Conservation (phyloP, 2,113 vertebrate genomes). For the Neolamprologus longior region DNA sequence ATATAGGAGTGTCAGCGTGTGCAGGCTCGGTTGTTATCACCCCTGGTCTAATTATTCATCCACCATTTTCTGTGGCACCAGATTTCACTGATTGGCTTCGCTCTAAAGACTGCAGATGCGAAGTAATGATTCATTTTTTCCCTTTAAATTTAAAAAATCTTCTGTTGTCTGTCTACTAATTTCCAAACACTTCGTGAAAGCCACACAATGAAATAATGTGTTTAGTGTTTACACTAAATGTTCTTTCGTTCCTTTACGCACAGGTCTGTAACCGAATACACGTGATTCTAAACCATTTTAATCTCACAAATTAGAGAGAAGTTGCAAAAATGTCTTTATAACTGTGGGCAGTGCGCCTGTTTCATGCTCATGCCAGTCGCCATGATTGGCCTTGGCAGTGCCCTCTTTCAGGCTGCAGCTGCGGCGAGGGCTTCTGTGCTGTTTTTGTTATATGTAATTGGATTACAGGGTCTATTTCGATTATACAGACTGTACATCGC, state of each 20-base stretch:
- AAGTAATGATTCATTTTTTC: not conserved
- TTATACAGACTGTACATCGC: conserved; percentile 57
- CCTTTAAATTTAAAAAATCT: not conserved
- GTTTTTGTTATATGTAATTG: conserved; percentile 64
- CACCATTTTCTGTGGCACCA: conserved; percentile 78
- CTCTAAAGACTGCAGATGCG: conserved; percentile 48
- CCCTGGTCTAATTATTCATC: conserved; percentile 74
- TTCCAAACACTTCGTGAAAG: not conserved
- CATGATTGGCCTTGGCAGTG: conserved; percentile 55
- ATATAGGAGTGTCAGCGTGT: conserved; percentile 21
- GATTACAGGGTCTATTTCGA: conserved; percentile 65
- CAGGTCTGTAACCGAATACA: not conserved
- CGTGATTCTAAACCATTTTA: not conserved
- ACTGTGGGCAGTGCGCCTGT: not conserved
- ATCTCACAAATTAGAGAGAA: not conserved
- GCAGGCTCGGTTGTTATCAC: conserved; percentile 66
- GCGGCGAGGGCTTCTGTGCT: conserved; percentile 29
- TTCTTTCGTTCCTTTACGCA: not conserved
- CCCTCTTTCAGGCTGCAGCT: conserved; percentile 57
- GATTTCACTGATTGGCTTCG: conserved; percentile 70
- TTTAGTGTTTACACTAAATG: not conserved
- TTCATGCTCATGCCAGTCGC: conserved; percentile 3
- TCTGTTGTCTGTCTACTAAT: not conserved
- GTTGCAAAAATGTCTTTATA: not conserved
- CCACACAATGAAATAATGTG: not conserved